Conservation (phyloP, 2,888 invertebrate species). For the Meiosimyza platycephala region DNA sequence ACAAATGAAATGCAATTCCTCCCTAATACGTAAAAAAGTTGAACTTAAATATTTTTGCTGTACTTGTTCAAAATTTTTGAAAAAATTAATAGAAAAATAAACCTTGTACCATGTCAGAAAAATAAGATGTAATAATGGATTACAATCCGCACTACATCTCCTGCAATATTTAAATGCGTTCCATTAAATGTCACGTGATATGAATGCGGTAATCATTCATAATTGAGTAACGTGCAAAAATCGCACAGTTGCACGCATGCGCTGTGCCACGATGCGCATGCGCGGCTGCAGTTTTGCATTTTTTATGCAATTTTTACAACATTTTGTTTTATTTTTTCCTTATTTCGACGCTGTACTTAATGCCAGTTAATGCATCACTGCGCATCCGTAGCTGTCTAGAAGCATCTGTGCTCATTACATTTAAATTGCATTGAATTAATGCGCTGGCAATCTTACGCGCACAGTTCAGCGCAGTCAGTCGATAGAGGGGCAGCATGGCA, state of each 20-base stretch:
- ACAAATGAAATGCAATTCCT: no score
- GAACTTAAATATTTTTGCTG: no score
- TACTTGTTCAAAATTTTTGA: no score
- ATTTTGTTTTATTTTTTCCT: not conserved
- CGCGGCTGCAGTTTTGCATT: not conserved
- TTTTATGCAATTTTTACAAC: not conserved
- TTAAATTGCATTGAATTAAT: constrained; percentile 5
- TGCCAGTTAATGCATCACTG: constrained; percentile 14
- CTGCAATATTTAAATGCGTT: not conserved
- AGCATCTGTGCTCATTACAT: constrained; percentile 7
- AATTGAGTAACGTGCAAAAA: constrained; percentile 28
- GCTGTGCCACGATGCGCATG: not conserved
- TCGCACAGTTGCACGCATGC: constrained; percentile 28
- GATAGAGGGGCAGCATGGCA: no score
- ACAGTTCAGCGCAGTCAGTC: no score
- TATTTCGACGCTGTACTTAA: not conserved
- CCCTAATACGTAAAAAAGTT: no score
- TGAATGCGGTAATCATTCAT: constrained; percentile 35
- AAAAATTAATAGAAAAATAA: no score
- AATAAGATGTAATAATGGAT: no score
- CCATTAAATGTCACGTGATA: constrained; percentile 30
- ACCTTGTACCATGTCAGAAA: no score
- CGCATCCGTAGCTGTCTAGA: not conserved
- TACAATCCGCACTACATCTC: no score
- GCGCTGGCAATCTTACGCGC: not conserved